Base-by-base conservation (phyloP, 2,888 invertebrate species). In the Onthophagus sagittarius region DNA sequence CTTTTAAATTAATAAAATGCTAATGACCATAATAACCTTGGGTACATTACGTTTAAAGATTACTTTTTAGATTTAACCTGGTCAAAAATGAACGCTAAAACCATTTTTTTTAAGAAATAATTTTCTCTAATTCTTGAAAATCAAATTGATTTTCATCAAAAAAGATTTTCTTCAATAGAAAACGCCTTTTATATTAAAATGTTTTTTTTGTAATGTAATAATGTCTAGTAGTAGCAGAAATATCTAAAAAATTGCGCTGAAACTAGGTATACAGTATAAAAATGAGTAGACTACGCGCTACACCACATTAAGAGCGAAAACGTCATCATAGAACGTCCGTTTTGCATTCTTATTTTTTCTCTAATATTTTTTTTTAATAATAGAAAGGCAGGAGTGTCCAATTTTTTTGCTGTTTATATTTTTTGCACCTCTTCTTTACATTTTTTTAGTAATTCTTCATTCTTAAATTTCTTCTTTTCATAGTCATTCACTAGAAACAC, bases 301-400 rank as follows among this genome's bases (percentile, higher is more conserved):
- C 83, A 83, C 83, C 83, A 85, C 84, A 84, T 83, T 81, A 81
- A 83, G 81, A 83, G 82, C 79, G 75, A 77, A 83, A 82, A 83
- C 83, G 39, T 53, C 83, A 23, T 23, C 23, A 79, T 79, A 83
- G 79, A 81, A 23, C 23, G 81, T 82, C 79, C 78, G 71, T 74
- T 72, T 73, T 72, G 71, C 69, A 67, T 70, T 74, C 64, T 74
- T 72, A 33, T 39, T 69, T 31, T 74, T 71, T 74, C 63, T 70
- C 39, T 53, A 53, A 11, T 53, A 11, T 23, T 23, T 23, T 23
- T 23, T 23, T 23, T 23, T 53, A 71, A 70, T 71, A 62, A 65
- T 70, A 74, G 69, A 73, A 75, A 84, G 84, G 84, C 84, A 84
- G 84, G 84, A 84, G 81, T 83, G 83, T 84, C 81, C 80, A n/a